phyloP scores from a whole-genome alignment of 2,797 vertebrate genomes.

The Dicrostonyx torquatus region DNA sequence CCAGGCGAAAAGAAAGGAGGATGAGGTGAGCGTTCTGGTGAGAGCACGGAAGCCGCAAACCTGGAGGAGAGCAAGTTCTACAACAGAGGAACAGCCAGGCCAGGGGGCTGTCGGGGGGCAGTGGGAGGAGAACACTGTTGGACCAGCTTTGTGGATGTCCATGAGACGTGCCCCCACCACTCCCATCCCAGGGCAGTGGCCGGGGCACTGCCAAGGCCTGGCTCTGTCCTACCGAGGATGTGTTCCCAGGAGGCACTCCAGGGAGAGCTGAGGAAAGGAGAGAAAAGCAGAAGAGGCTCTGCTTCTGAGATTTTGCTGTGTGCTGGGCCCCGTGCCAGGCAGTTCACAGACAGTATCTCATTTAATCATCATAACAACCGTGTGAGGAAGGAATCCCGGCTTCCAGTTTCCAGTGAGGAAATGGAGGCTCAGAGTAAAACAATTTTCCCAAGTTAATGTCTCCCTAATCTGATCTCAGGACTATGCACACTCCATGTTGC shows the following conservation, averaged over 20 bases:
- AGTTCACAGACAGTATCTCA: constrained; percentile 71
- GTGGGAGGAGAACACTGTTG: neutral
- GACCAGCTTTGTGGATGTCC: constrained; percentile 15
- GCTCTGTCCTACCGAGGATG: neutral
- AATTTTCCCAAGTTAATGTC: constrained; percentile 46
- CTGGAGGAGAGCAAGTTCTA: neutral
- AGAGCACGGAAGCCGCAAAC: too few relatives aligned
- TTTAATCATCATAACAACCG: constrained; percentile 68
- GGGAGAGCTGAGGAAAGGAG: constrained; percentile 43
- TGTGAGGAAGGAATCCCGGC: constrained; percentile 54
- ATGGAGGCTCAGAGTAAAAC: constrained; percentile 60
- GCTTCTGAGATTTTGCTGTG: constrained; percentile 56
- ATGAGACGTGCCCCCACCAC: neutral
- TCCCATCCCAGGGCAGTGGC: neutral
- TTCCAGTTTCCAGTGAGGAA: constrained; percentile 72
- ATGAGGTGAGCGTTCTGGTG: neutral
- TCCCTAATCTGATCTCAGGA: constrained; percentile 27
- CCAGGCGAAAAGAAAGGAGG: constrained; percentile 4
- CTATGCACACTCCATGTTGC: neutral
- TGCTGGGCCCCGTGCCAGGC: constrained; percentile 60
- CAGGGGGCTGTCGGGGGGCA: neutral
- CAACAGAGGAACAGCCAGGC: neutral
- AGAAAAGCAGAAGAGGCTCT: constrained; percentile 34
- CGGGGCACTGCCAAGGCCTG: constrained; percentile 37
- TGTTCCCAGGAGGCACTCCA: constrained; percentile 30